Conservation (phyloP, 2,888 invertebrate species). For the Rhagophthalmus giganteus region DNA sequence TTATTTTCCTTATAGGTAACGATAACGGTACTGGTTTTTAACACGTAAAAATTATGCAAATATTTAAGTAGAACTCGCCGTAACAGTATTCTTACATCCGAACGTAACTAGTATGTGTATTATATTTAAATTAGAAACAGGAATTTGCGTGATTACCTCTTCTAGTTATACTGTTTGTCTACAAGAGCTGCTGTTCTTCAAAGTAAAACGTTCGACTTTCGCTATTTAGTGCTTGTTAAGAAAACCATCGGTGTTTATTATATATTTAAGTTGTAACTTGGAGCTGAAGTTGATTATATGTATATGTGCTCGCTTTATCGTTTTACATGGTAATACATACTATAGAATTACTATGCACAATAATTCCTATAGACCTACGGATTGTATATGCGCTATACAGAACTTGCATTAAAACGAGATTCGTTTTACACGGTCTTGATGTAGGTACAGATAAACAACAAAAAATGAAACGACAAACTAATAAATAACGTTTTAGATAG, state of each 20-base stretch:
- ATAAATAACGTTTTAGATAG: too few species aligned
- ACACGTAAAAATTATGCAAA: conserved; percentile 19
- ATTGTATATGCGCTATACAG: too few species aligned
- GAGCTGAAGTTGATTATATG: too few species aligned
- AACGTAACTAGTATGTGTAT: conserved; percentile 16
- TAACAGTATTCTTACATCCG: conserved; percentile 18
- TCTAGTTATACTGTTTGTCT: conserved; percentile 13
- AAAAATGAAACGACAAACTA: too few species aligned
- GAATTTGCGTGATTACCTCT: conserved; percentile 21
- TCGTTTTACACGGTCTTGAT: too few species aligned
- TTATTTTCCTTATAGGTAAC: too few species aligned
- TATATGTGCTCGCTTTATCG: too few species aligned
- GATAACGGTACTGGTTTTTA: conserved; percentile 18
- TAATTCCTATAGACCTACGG: too few species aligned
- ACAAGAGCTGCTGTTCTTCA: conserved; percentile 6
- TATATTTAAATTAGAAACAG: conserved; percentile 25
- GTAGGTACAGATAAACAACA: too few species aligned
- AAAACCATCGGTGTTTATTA: conserved; percentile 13
- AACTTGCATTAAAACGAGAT: too few species aligned
- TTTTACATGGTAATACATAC: too few species aligned
- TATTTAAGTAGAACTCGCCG: conserved; percentile 13
- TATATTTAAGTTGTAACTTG: conserved; percentile 1
- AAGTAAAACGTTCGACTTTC: conserved; percentile 11
- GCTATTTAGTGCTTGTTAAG: conserved; percentile 17
- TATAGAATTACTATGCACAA: too few species aligned